These are phyloP conservation scores for Megalonaias nervosa DNA, from an alignment of 1,140 invertebrate genomes.

Conservation along the genomic window DNA sequence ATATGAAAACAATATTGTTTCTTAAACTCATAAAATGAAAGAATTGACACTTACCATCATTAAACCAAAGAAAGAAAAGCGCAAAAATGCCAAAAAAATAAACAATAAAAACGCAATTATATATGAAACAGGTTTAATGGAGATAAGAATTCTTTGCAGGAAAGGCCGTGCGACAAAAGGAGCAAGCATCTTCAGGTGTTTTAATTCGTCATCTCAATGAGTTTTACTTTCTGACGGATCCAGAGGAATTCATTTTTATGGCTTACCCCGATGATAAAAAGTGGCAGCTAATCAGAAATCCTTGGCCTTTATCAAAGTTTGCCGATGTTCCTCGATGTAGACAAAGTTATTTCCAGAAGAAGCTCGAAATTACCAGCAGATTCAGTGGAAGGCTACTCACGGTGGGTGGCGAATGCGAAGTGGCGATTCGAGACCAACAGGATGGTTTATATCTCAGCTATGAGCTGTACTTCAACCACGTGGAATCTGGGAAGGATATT, in stretches of 20 bases:
- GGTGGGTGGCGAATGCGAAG: background rate
- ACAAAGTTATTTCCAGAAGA: constrained; percentile 23
- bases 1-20: background rate
- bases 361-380: constrained; percentile 31
- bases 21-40: background rate
- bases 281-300: constrained; percentile 54
- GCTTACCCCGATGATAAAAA: constrained; percentile 42
- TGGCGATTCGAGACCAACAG: background rate
- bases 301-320: constrained; percentile 44
- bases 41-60: no score
- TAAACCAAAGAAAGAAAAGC: no score
- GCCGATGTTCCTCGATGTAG: constrained; percentile 22
- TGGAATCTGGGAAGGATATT: constrained; percentile 9
- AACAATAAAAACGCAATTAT: no score
- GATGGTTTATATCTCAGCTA: background rate
- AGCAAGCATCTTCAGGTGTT: constrained; percentile 13
- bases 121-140: no score
- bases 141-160: constrained; percentile 15
- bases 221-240: constrained; percentile 60
- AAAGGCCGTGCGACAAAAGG: constrained; percentile 32
- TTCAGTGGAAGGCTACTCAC: constrained; percentile 9
- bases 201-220: constrained; percentile 41
- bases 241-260: constrained; percentile 49
- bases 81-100: no score
- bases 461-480: constrained; percentile 25